phyloP scores from a whole-genome alignment of 2,888 invertebrate species.

The Nemurella pictetii region DNA sequence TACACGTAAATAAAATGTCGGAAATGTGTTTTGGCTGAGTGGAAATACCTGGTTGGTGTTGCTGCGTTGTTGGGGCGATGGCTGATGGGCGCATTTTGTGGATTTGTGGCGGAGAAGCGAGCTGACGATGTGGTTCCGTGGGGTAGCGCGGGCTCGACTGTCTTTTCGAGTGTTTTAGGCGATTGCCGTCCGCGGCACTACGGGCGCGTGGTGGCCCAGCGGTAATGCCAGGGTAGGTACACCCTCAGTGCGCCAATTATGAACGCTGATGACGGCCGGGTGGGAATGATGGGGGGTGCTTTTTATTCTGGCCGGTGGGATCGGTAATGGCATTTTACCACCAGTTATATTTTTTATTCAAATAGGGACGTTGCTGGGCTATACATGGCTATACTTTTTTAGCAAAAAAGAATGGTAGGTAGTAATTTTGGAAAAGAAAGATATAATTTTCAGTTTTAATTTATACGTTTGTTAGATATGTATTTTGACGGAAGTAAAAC shows the following conservation, averaged over 20 bases:
- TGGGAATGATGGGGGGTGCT: too few relatives aligned
- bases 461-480: too few relatives aligned
- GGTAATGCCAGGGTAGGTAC: neutral
- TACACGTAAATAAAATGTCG: neutral
- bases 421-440: too few relatives aligned
- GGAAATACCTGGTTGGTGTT: neutral
- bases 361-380: too few relatives aligned
- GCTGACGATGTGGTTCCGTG: neutral
- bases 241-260: constrained; percentile 4
- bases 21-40: neutral
- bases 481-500: too few relatives aligned
- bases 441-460: too few relatives aligned
- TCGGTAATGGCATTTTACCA: too few relatives aligned
- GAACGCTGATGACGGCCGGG: neutral
- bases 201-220: neutral
- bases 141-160: neutral
- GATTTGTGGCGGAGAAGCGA: neutral
- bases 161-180: constrained; percentile 2
- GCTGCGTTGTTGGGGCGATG: neutral
- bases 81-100: neutral
- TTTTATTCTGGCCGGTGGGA: too few relatives aligned
- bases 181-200: constrained; percentile 2
- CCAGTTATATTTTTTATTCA: too few relatives aligned
- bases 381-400: too few relatives aligned
- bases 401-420: too few relatives aligned